Conservation (phyloP, 2,797 vertebrate species). For the Sebastes vulpes region DNA sequence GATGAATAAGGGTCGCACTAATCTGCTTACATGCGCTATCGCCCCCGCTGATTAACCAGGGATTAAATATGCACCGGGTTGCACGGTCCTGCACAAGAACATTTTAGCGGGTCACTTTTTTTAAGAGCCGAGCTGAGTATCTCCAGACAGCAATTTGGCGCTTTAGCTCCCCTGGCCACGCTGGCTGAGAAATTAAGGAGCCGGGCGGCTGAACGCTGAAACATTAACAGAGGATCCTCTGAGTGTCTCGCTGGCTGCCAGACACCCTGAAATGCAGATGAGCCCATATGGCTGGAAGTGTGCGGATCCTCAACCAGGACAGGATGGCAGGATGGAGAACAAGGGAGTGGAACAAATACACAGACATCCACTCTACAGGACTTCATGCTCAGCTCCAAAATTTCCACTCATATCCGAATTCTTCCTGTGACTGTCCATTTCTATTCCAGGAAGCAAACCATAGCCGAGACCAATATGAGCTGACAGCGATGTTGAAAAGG, state of each 20-base stretch:
- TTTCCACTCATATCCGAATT: neutral
- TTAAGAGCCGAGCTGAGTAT: slow-evolving; percentile 65
- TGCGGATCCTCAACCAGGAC: neutral
- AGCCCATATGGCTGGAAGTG: slow-evolving; percentile 10
- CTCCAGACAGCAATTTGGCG: slow-evolving; percentile 82
- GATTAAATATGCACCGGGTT: slow-evolving; percentile 76
- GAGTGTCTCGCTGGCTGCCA: slow-evolving; percentile 57
- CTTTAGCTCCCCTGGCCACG: slow-evolving; percentile 71
- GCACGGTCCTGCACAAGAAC: slow-evolving; percentile 64
- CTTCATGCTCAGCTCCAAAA: slow-evolving; percentile 7
- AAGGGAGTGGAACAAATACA: slow-evolving; percentile 17
- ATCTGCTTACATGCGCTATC: slow-evolving; percentile 76
- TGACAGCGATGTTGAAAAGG: slow-evolving; percentile 8
- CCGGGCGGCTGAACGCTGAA: slow-evolving; percentile 27
- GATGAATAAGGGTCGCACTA: slow-evolving; percentile 67
- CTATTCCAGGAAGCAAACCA: slow-evolving; percentile 5
- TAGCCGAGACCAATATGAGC: slow-evolving; percentile 6
- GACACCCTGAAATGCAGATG: slow-evolving; percentile 70
- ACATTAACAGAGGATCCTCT: slow-evolving; percentile 69
- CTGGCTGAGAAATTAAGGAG: slow-evolving; percentile 70
- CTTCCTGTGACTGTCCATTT: slow-evolving; percentile 9
- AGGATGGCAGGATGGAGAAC: neutral
- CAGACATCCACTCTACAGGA: neutral
- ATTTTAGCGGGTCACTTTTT: slow-evolving; percentile 63
- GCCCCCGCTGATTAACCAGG: slow-evolving; percentile 79